Conservation (phyloP, 2,888 invertebrate species). For the Ariolimax columbianus region DNA sequence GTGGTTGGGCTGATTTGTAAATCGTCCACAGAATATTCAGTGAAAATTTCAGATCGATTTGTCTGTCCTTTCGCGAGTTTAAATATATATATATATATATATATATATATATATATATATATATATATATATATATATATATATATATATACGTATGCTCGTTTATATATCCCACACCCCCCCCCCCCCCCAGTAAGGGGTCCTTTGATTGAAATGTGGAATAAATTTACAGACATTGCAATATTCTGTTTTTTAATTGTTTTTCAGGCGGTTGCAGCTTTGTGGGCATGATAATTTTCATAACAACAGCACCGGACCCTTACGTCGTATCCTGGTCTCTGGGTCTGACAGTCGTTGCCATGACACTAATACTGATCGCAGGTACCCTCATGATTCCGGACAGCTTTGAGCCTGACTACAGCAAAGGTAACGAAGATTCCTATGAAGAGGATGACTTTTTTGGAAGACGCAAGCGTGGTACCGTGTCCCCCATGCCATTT, state of each 20-base stretch:
- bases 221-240: too few relatives aligned
- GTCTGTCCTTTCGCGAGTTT: too few relatives aligned
- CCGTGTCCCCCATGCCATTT: conserved; percentile 44
- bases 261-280: conserved; percentile 61
- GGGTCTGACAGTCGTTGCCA: conserved; percentile 67
- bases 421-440: conserved; percentile 9
- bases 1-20: too few relatives aligned
- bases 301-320: conserved; percentile 61
- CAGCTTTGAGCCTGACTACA: conserved; percentile 56
- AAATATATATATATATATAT: conserved; percentile 13
- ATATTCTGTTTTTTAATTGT: not conserved
- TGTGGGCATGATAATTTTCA: conserved; percentile 65
- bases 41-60: too few relatives aligned
- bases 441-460: conserved; percentile 35
- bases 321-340: conserved; percentile 65
- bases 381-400: conserved; percentile 67
- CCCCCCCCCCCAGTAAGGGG: too few relatives aligned
- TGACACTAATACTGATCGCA: conserved; percentile 64
- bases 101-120: conserved; percentile 1
- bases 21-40: too few relatives aligned
- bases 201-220: too few relatives aligned
- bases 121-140: conserved; percentile 5
- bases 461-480: conserved; percentile 25
- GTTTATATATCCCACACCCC: not conserved
- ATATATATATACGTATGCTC: conserved; percentile 11